Evolutionary conservation across 2,888 invertebrate genomes (phyloP).

Genomic region (Polyommatus iphigenia): DNA sequence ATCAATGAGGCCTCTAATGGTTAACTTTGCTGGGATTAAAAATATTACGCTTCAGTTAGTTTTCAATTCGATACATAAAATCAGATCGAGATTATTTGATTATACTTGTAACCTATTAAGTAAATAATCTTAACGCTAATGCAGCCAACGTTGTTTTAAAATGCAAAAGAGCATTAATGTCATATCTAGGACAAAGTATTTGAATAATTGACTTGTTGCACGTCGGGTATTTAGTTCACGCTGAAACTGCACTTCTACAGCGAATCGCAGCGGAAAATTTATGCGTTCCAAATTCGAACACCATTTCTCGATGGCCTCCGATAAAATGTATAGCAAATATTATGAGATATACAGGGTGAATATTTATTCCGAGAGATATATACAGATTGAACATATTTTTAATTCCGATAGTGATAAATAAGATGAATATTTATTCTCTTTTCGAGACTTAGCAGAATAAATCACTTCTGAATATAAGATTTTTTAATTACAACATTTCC

Average conservation of each 20-base stretch:
- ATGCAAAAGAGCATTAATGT: not conserved
- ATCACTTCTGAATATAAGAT: too few species aligned
- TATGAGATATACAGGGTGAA: not conserved
- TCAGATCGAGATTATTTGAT: too few species aligned
- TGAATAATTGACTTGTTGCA: conserved; percentile 8
- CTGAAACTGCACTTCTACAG: conserved; percentile 12
- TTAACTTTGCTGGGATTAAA: too few species aligned
- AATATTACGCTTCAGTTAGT: too few species aligned
- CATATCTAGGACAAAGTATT: conserved; percentile 13
- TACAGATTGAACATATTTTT: too few species aligned
- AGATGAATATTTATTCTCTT: not conserved
- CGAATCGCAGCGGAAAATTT: not conserved
- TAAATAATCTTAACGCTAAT: not conserved
- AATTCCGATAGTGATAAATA: too few species aligned
- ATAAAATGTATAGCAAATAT: not conserved
- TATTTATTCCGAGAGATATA: not conserved
- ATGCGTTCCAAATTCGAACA: conserved; percentile 13
- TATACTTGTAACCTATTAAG: too few species aligned
- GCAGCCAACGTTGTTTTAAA: not conserved
- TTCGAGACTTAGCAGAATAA: not conserved
- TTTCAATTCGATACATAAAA: too few species aligned
- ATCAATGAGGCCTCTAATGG: too few species aligned
- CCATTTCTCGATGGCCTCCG: not conserved
- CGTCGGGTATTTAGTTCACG: conserved; percentile 4
- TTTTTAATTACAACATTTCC: too few species aligned